phyloP scores from a whole-genome alignment of 2,797 vertebrate species.

The Amblyraja radiata region DNA sequence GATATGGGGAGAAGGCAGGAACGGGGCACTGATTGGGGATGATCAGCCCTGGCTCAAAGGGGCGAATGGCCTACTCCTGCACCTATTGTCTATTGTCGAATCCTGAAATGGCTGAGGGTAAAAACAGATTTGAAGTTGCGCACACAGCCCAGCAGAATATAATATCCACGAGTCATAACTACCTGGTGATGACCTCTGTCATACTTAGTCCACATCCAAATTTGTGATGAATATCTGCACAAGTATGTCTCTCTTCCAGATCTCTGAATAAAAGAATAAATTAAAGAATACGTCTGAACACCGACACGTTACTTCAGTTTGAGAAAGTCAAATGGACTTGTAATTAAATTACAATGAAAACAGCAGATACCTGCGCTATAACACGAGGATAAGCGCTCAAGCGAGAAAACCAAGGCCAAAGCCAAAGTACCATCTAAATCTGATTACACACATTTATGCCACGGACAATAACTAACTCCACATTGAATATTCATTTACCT shows the following conservation, averaged over 20 bases:
- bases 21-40: too few species aligned
- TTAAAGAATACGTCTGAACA: conserved; percentile 21
- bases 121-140: not conserved
- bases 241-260: conserved; percentile 59
- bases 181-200: conserved; percentile 60
- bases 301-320: not conserved
- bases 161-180: conserved; percentile 25
- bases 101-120: not conserved
- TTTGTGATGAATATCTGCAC: conserved; percentile 55
- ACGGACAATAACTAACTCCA: too few species aligned
- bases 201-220: conserved; percentile 59
- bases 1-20: too few species aligned
- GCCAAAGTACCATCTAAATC: too few species aligned
- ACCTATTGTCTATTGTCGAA: not conserved
- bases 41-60: too few species aligned
- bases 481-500: too few species aligned
- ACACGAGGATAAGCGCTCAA: too few species aligned
- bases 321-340: not conserved
- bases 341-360: too few species aligned
- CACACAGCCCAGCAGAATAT: not conserved
- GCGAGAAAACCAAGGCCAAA: too few species aligned
- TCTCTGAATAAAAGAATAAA: conserved; percentile 47
- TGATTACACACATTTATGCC: too few species aligned
- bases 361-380: too few species aligned
- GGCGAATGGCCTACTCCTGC: too few species aligned